Evolutionary conservation across 2,113 vertebrate genomes (phyloP).

Genomic region (Hyaena hyaena): DNA sequence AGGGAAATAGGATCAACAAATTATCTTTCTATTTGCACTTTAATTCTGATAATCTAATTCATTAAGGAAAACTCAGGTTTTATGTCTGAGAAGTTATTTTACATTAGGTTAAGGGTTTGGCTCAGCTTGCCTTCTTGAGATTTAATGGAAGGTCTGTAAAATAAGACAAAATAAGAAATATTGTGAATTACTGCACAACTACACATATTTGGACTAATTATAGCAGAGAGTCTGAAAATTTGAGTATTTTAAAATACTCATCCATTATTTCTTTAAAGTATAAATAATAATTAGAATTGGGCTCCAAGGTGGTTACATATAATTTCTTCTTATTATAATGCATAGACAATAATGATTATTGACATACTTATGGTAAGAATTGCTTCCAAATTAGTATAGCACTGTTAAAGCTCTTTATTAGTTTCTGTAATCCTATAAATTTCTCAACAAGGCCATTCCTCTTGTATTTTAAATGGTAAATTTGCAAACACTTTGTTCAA

Average conservation of each 20-base stretch:
- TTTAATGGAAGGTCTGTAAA: slow-evolving; percentile 42
- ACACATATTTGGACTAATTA: slow-evolving; percentile 55
- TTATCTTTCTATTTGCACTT: slow-evolving; percentile 48
- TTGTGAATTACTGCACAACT: slow-evolving; percentile 44
- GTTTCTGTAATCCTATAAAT: slow-evolving; percentile 47
- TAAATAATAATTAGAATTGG: slow-evolving; percentile 72
- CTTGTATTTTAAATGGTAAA: slow-evolving; percentile 41
- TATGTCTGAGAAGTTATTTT: slow-evolving; percentile 31
- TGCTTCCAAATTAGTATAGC: slow-evolving; percentile 54
- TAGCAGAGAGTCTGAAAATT: slow-evolving; percentile 33
- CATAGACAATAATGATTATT: slow-evolving; percentile 50
- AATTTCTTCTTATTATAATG: slow-evolving; percentile 54
- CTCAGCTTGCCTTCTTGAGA: slow-evolving; percentile 41
- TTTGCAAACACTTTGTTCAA: slow-evolving; percentile 15
- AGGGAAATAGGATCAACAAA: slow-evolving; percentile 44
- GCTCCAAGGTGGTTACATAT: slow-evolving; percentile 31
- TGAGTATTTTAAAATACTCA: slow-evolving; percentile 52
- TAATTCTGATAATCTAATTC: slow-evolving; percentile 55
- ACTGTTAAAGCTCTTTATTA: slow-evolving; percentile 53
- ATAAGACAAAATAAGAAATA: slow-evolving; percentile 56
- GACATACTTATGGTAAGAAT: slow-evolving; percentile 69
- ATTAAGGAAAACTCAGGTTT: slow-evolving; percentile 46
- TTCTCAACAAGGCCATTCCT: slow-evolving; percentile 55
- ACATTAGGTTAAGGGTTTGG: slow-evolving; percentile 38
- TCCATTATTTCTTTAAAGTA: slow-evolving; percentile 64